These are phyloP conservation scores for Acanthosepion lycidas DNA, from an alignment of 2,888 invertebrate species.

Conservation along the genomic window DNA sequence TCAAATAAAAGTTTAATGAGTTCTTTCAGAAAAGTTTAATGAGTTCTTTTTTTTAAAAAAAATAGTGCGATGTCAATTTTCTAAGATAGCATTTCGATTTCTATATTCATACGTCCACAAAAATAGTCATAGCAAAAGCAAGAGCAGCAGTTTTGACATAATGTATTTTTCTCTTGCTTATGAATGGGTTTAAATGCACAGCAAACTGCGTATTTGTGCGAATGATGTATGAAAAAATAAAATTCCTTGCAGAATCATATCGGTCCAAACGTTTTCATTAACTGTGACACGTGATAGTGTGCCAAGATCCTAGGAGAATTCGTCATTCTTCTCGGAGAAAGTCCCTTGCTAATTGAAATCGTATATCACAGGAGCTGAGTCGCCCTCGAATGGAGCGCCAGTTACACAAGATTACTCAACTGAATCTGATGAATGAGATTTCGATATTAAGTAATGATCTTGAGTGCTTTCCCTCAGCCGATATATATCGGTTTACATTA, in stretches of 20 bases:
- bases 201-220: neutral
- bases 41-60: too few species aligned
- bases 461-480: neutral
- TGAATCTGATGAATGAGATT: conserved; percentile 21
- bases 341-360: conserved; percentile 33
- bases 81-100: too few species aligned
- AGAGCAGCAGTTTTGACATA: neutral
- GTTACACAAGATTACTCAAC: conserved; percentile 23
- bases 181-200: neutral
- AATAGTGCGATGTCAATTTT: too few species aligned
- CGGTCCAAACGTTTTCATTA: conserved; percentile 33
- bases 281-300: conserved; percentile 20
- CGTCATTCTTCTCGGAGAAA: conserved; percentile 10
- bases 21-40: too few species aligned
- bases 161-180: neutral
- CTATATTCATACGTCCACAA: neutral
- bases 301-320: neutral
- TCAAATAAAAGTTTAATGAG: too few species aligned
- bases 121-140: neutral
- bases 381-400: neutral
- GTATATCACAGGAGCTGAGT: conserved; percentile 20
- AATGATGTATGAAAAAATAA: neutral
- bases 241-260: neutral
- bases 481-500: neutral
- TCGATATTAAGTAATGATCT: conserved; percentile 22